These are phyloP conservation scores for Lasioglossum vierecki DNA, from an alignment of 2,888 invertebrate species.

Conservation along the genomic window DNA sequence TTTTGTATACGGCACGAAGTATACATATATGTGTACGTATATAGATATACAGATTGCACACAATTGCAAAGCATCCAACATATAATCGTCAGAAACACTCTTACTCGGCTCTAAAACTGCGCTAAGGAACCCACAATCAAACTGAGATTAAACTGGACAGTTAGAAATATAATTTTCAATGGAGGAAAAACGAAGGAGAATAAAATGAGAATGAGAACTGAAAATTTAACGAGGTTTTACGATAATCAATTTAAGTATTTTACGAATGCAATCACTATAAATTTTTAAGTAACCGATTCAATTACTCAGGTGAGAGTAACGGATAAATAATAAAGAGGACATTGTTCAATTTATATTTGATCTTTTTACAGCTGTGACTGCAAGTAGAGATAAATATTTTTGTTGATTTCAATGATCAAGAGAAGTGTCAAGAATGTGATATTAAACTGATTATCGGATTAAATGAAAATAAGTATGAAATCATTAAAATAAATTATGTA, in stretches of 20 bases:
- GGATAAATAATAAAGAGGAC: not conserved
- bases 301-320: not conserved
- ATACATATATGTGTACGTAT: not conserved
- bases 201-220: conserved; percentile 21
- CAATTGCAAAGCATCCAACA: conserved; percentile 24
- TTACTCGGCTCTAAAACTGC: conserved; percentile 30
- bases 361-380: not conserved
- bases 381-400: not conserved
- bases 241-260: conserved; percentile 67
- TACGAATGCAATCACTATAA: not conserved
- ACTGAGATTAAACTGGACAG: conserved; percentile 34
- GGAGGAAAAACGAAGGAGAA: conserved; percentile 28
- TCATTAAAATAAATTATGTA: conserved; percentile 82
- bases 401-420: not conserved
- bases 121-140: conserved; percentile 19
- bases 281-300: not conserved
- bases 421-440: not conserved
- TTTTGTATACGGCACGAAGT: conserved; percentile 19
- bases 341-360: not conserved
- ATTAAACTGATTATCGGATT: conserved; percentile 78
- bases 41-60: not conserved
- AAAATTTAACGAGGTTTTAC: conserved; percentile 27
- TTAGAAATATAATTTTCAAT: not conserved
- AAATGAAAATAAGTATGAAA: conserved; percentile 70
- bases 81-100: not conserved